phyloP scores from a whole-genome alignment of 1,140 invertebrate genomes.

The Zaprionus ghesquierei region DNA sequence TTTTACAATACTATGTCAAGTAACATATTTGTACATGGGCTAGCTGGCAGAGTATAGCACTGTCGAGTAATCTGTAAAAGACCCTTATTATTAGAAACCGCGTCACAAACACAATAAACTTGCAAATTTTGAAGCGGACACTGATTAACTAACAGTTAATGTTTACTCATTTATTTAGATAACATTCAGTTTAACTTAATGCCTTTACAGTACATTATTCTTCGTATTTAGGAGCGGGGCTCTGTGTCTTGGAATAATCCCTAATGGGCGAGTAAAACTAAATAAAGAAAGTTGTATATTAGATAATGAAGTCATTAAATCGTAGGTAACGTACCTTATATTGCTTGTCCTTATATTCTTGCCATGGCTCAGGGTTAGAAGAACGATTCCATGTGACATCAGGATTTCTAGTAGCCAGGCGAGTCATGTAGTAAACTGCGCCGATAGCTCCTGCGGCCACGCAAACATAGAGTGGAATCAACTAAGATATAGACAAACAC shows the following conservation, averaged over 20 bases:
- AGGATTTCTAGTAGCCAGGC: conserved; percentile 89
- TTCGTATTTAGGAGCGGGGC: conserved; percentile 87
- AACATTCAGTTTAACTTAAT: conserved; percentile 9
- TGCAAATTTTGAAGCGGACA: neutral
- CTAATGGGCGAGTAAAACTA: conserved; percentile 87
- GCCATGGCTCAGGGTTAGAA: conserved; percentile 90
- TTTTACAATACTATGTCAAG: no score
- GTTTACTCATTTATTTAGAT: conserved; percentile 27
- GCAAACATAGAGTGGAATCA: conserved; percentile 91
- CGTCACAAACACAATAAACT: neutral
- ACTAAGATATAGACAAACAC: conserved; percentile 83
- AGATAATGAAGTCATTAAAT: neutral
- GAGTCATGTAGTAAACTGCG: conserved; percentile 86
- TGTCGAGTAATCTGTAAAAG: neutral
- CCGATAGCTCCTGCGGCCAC: conserved; percentile 86
- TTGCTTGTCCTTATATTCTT: conserved; percentile 90
- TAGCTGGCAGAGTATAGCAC: no score
- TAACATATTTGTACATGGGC: no score
- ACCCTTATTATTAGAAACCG: neutral
- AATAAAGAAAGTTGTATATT: conserved; percentile 73
- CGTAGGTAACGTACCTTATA: conserved; percentile 87
- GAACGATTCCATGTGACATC: conserved; percentile 91
- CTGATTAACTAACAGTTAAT: neutral
- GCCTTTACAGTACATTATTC: conserved; percentile 49
- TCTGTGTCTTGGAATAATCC: conserved; percentile 86